phyloP scores from a whole-genome alignment of 1,140 invertebrate genomes.

The Eupristina koningsbergeri region DNA sequence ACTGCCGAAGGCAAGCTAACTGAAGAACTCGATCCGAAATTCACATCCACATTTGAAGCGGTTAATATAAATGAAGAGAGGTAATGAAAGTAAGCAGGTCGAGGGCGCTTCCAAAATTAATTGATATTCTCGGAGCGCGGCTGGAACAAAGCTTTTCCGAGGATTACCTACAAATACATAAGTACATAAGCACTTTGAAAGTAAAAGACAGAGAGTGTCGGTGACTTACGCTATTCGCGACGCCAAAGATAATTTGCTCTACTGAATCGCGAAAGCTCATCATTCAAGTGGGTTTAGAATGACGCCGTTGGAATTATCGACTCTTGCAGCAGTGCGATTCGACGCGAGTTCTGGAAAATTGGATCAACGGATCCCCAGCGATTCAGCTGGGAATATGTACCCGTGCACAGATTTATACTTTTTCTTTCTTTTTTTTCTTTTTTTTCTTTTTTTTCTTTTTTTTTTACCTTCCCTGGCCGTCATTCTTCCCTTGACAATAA shows the following conservation, averaged over 20 bases:
- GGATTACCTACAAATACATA: not conserved
- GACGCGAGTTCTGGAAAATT: slow-evolving; percentile 57
- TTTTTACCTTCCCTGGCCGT: not conserved
- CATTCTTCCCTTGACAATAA: not conserved
- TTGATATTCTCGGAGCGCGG: slow-evolving; percentile 34
- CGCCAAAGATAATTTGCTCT: slow-evolving; percentile 30
- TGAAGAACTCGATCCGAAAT: not conserved
- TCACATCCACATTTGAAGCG: not conserved
- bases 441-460: no score
- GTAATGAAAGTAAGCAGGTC: not conserved
- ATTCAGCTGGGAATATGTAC: slow-evolving; percentile 48
- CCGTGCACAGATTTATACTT: no score
- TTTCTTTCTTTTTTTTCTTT: no score
- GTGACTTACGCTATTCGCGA: not conserved
- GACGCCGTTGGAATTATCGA: slow-evolving; percentile 53
- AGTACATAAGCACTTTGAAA: not conserved
- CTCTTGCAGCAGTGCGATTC: slow-evolving; percentile 51
- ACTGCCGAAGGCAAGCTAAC: not conserved
- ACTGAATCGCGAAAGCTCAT: slow-evolving; percentile 37
- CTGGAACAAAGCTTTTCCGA: not conserved
- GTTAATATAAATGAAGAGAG: not conserved
- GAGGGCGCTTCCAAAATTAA: slow-evolving; percentile 23
- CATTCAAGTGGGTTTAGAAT: slow-evolving; percentile 47
- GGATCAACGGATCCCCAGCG: slow-evolving; percentile 55
- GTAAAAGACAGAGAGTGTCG: not conserved